Evolutionary conservation across 1,140 invertebrate species (phyloP), one percentile per base, ranked within the genome.

Genomic region (Zaprionus inermis): DNA sequence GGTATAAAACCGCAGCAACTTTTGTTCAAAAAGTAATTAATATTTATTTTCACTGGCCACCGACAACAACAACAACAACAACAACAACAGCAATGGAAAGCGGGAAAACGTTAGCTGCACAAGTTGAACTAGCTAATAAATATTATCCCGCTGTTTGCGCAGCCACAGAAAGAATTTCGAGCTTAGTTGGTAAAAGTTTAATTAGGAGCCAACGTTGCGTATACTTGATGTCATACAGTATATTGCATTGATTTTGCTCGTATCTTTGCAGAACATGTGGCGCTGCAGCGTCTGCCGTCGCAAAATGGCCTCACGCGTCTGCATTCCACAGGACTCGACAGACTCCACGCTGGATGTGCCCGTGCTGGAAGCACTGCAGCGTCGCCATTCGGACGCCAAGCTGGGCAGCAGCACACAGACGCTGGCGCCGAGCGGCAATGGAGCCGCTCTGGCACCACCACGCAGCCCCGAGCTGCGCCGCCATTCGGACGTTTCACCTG

Each of bases 401-500:
- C 93, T 97, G 6, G 95, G 96, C 58, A 92, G 92, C 58, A 92
- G 92, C 54, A 93, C 91, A 46, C 92, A 93, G 68, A 92, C 85
- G 4, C 78, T 92, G 41, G 91, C 91, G 0, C 93, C 94, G n/a
- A n/a, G n/a, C 20, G 93, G 92, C 38, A 93, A 93, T 38, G 93
- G 93, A 0, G 88, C 93, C 3, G 92, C 92, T 11, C 92, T 97
- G 14, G 96, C 96, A 10, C 96, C 96, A 12, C 96, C 96, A 0
- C 93, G 96, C 28, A 96, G 95, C 69, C 96, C 96, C 0, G 96
- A 97, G 79, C 92, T 96, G 1, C 92, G 96, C 1, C 93, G 96
- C 38, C 96, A 97, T 82, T 97, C 96, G 1, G 96, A 97, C 72
- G 96, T 97, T 0, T 97, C 96, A 16, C 96, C 96, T 0, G 96